These are phyloP conservation scores for Syngnathus acus DNA, from an alignment of 2,797 vertebrate genomes.

Conservation along the genomic window DNA sequence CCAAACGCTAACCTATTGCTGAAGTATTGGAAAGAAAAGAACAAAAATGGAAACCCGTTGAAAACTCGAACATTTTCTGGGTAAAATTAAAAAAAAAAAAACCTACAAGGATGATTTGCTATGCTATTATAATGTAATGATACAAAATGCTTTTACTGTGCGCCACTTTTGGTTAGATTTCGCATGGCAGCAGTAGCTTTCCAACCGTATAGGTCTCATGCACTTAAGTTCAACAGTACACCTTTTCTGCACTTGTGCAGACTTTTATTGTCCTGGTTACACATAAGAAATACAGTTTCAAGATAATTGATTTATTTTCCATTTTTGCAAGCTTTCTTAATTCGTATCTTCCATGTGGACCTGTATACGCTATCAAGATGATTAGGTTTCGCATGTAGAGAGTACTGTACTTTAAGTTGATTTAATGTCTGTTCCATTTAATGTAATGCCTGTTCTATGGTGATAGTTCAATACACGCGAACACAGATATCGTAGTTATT, in stretches of 20 bases:
- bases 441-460: too few relatives aligned
- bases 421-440: too few relatives aligned
- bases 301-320: not conserved
- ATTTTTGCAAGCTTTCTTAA: not conserved
- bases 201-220: conserved; percentile 35
- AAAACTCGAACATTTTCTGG: not conserved
- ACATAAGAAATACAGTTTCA: not conserved
- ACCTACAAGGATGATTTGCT: not conserved
- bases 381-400: not conserved
- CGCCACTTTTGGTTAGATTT: conserved; percentile 21
- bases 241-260: not conserved
- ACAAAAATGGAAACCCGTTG: not conserved
- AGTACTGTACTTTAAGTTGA: too few relatives aligned
- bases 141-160: not conserved
- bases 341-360: not conserved
- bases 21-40: too few relatives aligned
- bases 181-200: conserved; percentile 45
- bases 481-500: too few relatives aligned
- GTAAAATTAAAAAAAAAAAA: not conserved
- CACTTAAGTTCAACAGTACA: not conserved
- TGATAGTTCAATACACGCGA: too few relatives aligned
- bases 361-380: not conserved
- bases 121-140: not conserved
- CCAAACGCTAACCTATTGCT: not conserved
- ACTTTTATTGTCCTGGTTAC: not conserved